phyloP scores from a whole-genome alignment of 2,888 invertebrate species.

The Branchipolynoe longqiensis region DNA sequence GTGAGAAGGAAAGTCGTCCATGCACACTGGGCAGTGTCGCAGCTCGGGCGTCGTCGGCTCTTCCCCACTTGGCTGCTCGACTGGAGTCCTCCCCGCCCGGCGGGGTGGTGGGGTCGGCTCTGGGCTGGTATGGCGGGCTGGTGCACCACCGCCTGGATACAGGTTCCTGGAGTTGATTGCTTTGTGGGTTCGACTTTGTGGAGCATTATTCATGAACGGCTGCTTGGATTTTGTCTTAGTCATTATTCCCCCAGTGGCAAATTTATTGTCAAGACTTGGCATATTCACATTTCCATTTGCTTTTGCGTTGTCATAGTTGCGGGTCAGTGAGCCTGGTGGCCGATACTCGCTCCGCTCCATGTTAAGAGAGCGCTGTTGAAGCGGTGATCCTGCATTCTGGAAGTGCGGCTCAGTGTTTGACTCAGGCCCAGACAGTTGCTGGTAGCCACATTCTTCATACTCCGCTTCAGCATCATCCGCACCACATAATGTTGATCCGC shows the following conservation, averaged over 20 bases:
- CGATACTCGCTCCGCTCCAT: slow-evolving; percentile 33
- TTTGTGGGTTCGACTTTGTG: slow-evolving; percentile 16
- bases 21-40: slow-evolving; percentile 73
- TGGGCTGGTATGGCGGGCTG: not conserved
- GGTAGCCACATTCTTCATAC: slow-evolving; percentile 6
- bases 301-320: slow-evolving; percentile 49
- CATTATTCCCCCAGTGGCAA: not conserved
- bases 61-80: not conserved
- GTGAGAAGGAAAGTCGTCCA: slow-evolving; percentile 69
- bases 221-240: not conserved
- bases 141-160: not conserved
- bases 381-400: not conserved
- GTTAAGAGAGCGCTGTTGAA: slow-evolving; percentile 33
- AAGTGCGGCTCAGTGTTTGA: not conserved
- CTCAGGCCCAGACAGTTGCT: not conserved
- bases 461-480: slow-evolving; percentile 28
- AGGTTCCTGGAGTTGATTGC: slow-evolving; percentile 41
- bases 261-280: not conserved
- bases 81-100: not conserved
- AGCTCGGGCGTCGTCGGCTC: not conserved
- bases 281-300: slow-evolving; percentile 42
- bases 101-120: slow-evolving; percentile 18
- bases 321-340: not conserved
- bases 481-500: slow-evolving; percentile 25
- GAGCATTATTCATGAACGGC: slow-evolving; percentile 42